These are phyloP conservation scores for Sylvietta virens DNA, from an alignment of 2,113 vertebrate genomes.

Conservation along the genomic window DNA sequence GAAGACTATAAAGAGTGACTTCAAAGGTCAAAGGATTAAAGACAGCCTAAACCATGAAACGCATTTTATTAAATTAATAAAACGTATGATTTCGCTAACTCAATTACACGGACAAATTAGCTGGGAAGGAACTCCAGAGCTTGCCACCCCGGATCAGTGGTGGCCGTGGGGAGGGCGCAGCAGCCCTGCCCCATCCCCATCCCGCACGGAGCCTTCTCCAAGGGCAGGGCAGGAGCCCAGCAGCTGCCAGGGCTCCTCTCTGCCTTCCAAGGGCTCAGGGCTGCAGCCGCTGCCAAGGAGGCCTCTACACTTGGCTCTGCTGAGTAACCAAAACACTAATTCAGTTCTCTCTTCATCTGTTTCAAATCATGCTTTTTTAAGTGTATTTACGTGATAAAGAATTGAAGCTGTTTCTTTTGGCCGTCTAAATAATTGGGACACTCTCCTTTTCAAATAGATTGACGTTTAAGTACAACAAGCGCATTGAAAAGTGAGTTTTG, in stretches of 20 bases:
- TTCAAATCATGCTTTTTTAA: constrained; percentile 66
- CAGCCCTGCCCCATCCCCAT: neutral
- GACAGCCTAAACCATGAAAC: constrained; percentile 46
- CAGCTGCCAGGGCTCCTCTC: neutral
- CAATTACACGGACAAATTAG: constrained; percentile 69
- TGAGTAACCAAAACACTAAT: constrained; percentile 16
- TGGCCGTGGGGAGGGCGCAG: neutral
- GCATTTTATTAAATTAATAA: constrained; percentile 71
- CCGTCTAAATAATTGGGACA: constrained; percentile 62
- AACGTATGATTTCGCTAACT: constrained; percentile 63
- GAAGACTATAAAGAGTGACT: constrained; percentile 63
- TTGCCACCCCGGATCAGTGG: neutral
- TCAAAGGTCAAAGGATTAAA: constrained; percentile 62
- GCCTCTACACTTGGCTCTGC: neutral
- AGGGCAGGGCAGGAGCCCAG: neutral
- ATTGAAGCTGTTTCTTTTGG: constrained; percentile 72
- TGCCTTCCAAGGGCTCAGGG: neutral
- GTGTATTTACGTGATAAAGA: constrained; percentile 70
- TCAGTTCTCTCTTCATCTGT: constrained; percentile 64
- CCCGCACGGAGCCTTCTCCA: rapidly evolving
- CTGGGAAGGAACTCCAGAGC: constrained; percentile 27
- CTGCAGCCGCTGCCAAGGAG: neutral
- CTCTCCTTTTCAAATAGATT: constrained; percentile 61
- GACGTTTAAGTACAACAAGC: constrained; percentile 60
- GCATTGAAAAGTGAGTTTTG: constrained; percentile 56